A percentile compares a stretch with the other conserved stretches of the same genome.
Conservation (phyloP, 2,888 invertebrate species). For the Cecidostiba fungosa region DNA sequence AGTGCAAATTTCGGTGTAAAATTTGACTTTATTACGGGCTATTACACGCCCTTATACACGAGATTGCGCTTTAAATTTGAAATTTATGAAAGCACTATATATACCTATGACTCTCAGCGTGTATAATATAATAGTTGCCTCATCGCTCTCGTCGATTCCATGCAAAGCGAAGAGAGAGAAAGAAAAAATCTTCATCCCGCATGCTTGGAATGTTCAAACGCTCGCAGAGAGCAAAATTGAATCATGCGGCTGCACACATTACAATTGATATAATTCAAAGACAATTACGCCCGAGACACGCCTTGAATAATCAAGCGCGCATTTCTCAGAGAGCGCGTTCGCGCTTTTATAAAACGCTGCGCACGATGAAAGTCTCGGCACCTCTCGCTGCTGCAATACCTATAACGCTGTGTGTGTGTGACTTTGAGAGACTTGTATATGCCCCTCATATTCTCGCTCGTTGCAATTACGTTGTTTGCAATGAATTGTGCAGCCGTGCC, state of each 20-base stretch:
- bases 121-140: too few species aligned
- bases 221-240: slow-evolving; percentile 35
- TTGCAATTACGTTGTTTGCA: slow-evolving; percentile 48
- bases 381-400: neutral
- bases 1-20: slow-evolving; percentile 62
- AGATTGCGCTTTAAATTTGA: slow-evolving; percentile 50
- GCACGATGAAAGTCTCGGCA: slow-evolving; percentile 58
- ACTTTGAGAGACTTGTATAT: slow-evolving; percentile 4
- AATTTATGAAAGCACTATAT: slow-evolving; percentile 52
- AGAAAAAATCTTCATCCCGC: neutral
- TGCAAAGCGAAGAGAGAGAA: neutral
- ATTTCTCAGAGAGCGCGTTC: slow-evolving; percentile 31
- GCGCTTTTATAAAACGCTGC: slow-evolving; percentile 36
- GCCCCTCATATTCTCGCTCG: neutral
- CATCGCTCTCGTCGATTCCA: too few species aligned
- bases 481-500: slow-evolving; percentile 48
- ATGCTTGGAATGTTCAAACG: neutral
- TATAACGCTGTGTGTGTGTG: neutral
- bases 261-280: slow-evolving; percentile 54
- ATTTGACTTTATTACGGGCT: slow-evolving; percentile 41
- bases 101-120: too few species aligned
- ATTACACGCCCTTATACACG: neutral
- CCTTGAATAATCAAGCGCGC: slow-evolving; percentile 59
- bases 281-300: slow-evolving; percentile 54
- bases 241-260: slow-evolving; percentile 32